Percentiles rank a stretch among this genome's conserved stretches.
Conservation (phyloP, 2,113 vertebrate species). For the Camelus bactrianus region DNA sequence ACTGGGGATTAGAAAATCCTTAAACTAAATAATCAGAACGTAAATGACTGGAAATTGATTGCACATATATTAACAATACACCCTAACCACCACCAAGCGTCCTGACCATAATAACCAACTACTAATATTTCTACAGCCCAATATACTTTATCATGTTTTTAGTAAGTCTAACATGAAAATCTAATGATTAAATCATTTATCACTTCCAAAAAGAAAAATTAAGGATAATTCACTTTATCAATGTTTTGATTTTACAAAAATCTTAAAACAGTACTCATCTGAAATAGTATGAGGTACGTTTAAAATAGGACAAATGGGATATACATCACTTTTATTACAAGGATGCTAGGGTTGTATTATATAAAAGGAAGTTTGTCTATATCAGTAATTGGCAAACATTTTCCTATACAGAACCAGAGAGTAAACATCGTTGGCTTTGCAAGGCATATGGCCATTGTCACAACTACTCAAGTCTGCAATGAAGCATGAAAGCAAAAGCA, state of each 20-base stretch:
- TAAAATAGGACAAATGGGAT: neutral
- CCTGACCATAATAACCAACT: neutral
- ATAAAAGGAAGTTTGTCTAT: neutral
- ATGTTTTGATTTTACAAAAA: neutral
- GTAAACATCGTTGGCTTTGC: neutral
- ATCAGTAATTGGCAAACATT: neutral
- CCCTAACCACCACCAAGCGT: neutral
- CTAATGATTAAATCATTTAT: neutral
- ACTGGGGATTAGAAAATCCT: neutral
- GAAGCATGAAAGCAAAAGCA: neutral
- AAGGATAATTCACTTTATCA: neutral
- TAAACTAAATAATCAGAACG: conserved; percentile 2
- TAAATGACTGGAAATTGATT: neutral
- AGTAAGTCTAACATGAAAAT: conserved; percentile 6
- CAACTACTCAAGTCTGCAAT: neutral
- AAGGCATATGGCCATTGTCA: neutral
- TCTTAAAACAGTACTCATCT: conserved; percentile 28
- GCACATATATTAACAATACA: neutral
- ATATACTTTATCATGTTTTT: conserved; percentile 7
- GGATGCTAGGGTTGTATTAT: neutral
- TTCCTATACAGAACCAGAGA: neutral
- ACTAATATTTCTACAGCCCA: neutral
- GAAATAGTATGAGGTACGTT: neutral
- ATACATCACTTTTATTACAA: neutral
- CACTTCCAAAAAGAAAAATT: conserved; percentile 15